Evolutionary conservation across 2,888 invertebrate genomes (phyloP).

Genomic region (Chymomyza amoena): DNA sequence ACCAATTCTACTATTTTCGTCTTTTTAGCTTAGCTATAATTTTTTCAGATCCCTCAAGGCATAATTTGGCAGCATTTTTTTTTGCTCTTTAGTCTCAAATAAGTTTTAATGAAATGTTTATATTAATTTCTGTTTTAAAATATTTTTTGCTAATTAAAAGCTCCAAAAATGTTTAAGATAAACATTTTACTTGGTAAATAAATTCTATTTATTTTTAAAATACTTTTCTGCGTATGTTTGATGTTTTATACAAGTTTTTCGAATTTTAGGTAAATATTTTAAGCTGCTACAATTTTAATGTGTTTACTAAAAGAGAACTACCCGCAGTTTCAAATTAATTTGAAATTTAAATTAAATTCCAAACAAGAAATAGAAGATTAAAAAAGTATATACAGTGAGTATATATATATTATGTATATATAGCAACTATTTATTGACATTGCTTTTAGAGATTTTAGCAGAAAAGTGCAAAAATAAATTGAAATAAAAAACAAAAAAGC

Average conservation of each 20-base stretch:
- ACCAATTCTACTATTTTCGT: too few relatives aligned
- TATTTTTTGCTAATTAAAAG: not conserved
- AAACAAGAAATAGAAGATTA: constrained; percentile 35
- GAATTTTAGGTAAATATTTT: not conserved
- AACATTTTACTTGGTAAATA: not conserved
- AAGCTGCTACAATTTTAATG: not conserved
- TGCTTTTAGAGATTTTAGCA: constrained; percentile 39
- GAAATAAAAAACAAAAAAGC: constrained; percentile 39
- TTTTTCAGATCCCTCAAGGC: too few relatives aligned
- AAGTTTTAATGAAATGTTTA: not conserved
- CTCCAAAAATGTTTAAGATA: not conserved
- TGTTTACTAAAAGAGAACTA: constrained; percentile 60
- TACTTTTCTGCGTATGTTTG: not conserved
- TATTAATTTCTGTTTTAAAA: not conserved
- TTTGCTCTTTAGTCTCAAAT: not conserved
- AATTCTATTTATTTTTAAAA: not conserved
- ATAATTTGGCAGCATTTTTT: too few relatives aligned
- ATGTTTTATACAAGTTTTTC: not conserved
- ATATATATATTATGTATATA: too few relatives aligned
- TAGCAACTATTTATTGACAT: constrained; percentile 42
- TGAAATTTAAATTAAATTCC: constrained; percentile 61
- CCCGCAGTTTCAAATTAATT: constrained; percentile 44
- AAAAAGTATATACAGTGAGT: constrained; percentile 17
- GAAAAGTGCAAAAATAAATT: constrained; percentile 31
- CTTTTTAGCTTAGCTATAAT: too few relatives aligned